Conservation (phyloP, 2,113 vertebrate genomes). For the Noturus placidus region DNA sequence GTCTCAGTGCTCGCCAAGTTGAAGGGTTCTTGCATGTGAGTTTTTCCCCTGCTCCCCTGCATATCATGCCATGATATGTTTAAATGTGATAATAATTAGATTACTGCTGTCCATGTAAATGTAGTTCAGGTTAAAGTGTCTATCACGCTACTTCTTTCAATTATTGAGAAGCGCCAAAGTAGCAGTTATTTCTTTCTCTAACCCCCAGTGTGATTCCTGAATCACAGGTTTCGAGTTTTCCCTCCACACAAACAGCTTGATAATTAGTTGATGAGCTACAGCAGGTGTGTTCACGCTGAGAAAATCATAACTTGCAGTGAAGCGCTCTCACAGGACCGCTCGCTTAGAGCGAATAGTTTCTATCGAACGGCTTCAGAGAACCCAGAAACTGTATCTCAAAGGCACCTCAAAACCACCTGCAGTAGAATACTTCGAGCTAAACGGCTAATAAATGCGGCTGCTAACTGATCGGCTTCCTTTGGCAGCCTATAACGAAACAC, state of each 20-base stretch:
- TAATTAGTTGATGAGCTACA: background rate
- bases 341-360: background rate
- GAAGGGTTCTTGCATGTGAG: background rate
- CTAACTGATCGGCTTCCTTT: background rate
- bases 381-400: background rate
- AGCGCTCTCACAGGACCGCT: background rate
- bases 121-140: background rate
- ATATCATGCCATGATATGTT: no score
- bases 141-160: background rate
- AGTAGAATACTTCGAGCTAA: background rate
- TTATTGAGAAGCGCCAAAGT: background rate
- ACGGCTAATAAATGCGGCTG: background rate
- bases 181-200: background rate
- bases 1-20: background rate
- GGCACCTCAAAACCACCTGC: background rate
- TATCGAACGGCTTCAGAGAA: background rate
- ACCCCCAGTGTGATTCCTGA: background rate
- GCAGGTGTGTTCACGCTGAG: background rate
- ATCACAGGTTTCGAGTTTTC: background rate
- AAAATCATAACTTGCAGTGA: background rate
- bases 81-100: background rate
- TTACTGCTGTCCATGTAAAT: no score
- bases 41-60: no score
- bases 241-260: background rate
- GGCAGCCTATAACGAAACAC: background rate